phyloP scores from a whole-genome alignment of 2,113 vertebrate genomes.

The Cettia cetti region DNA sequence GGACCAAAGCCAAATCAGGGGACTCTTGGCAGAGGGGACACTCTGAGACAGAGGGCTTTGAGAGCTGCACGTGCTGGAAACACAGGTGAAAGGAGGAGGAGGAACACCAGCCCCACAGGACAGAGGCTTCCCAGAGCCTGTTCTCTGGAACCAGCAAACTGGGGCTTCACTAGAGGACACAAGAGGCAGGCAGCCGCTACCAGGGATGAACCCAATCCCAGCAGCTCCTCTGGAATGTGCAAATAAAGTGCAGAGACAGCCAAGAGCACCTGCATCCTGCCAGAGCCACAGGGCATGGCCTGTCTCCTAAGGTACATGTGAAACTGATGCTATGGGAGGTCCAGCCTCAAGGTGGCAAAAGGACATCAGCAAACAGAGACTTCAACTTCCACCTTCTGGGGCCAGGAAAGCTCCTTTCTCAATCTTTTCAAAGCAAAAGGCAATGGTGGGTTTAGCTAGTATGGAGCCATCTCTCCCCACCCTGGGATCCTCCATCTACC shows the following conservation, averaged over 20 bases:
- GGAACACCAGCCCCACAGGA: not conserved
- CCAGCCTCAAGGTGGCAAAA: slow-evolving; percentile 8
- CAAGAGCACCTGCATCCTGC: not conserved
- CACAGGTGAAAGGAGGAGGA: not conserved
- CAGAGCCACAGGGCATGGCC: not conserved
- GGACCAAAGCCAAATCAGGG: not conserved
- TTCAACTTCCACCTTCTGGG: not conserved
- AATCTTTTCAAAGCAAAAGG: not conserved
- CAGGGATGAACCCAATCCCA: not conserved
- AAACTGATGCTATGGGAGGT: not conserved
- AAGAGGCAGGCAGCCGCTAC: rapidly evolving
- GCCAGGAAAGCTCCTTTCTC: not conserved
- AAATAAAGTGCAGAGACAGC: not conserved
- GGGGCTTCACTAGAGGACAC: not conserved
- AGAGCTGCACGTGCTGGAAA: not conserved
- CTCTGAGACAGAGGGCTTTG: rapidly evolving
- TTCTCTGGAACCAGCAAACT: not conserved
- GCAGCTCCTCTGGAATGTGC: slow-evolving; percentile 15
- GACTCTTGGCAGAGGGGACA: not conserved
- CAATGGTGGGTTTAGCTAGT: not conserved
- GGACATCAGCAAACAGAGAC: not conserved
- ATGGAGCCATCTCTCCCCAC: not conserved
- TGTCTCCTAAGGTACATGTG: not conserved
- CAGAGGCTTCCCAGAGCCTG: not conserved
- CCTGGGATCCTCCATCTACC: not conserved